Conservation (phyloP, 64 coral and sea anemone genomes). For the Pachyseris speciosa region DNA sequence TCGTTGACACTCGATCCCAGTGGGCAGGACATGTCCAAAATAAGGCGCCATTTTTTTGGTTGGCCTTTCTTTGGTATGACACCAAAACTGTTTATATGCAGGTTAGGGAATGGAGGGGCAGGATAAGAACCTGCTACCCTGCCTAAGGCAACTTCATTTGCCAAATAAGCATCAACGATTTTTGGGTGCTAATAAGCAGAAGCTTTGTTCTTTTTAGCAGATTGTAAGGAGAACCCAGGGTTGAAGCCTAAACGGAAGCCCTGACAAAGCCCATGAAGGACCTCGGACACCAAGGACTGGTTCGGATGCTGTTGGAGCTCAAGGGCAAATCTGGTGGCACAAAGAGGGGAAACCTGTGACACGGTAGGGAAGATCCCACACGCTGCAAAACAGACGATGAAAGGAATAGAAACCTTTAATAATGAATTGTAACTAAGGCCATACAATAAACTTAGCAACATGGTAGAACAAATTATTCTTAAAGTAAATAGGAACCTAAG, state of each 20-base stretch:
- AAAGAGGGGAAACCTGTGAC: neutral
- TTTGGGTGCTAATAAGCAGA: too few species aligned
- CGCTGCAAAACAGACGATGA: too few species aligned
- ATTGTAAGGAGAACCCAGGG: neutral
- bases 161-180: too few species aligned
- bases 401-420: too few species aligned
- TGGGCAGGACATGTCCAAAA: constrained; percentile 26
- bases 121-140: neutral
- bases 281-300: neutral
- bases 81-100: constrained; percentile 22
- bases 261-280: neutral
- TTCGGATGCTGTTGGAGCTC: constrained; percentile 6
- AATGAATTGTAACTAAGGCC: too few species aligned
- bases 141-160: too few species aligned
- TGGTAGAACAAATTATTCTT: too few species aligned
- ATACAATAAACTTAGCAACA: too few species aligned
- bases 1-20: constrained; percentile 20
- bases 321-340: neutral
- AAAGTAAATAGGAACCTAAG: too few species aligned
- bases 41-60: too few species aligned
- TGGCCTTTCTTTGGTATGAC: constrained; percentile 44
- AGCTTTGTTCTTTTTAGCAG: too few species aligned
- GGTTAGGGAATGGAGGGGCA: neutral
- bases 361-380: neutral
- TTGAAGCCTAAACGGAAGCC: constrained; percentile 49